A percentile compares a stretch with the other conserved stretches of the same genome.
Evolutionary conservation across 2,797 vertebrate genomes (phyloP).

Genomic region (Eleutherodactylus coqui): DNA sequence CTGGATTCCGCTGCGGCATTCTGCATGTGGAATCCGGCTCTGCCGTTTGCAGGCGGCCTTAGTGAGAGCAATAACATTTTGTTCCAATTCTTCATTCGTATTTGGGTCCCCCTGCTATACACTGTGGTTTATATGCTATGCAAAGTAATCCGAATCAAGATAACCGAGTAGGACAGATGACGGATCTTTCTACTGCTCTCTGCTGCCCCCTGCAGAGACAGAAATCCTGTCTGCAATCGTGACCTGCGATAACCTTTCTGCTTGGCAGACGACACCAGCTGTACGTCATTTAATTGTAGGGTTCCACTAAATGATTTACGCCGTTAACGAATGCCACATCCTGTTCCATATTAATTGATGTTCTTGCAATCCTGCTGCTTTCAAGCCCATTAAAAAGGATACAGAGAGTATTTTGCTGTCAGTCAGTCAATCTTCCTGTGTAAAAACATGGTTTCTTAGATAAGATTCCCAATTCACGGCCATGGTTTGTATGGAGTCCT

Average conservation of each 20-base stretch:
- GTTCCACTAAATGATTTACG: not conserved
- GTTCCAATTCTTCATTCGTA: no score
- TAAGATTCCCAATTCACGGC: not conserved
- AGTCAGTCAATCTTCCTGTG: no score
- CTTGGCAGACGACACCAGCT: not conserved
- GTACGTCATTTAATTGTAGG: not conserved
- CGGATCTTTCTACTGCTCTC: not conserved
- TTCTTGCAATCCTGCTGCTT: not conserved
- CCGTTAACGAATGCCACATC: conserved; percentile 7
- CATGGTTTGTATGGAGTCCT: not conserved
- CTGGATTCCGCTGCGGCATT: no score
- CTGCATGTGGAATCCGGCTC: no score
- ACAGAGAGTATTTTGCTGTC: not conserved
- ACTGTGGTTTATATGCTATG: no score
- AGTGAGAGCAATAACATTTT: no score
- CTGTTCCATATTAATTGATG: not conserved
- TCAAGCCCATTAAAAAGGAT: not conserved
- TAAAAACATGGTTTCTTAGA: not conserved
- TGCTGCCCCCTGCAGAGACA: conserved; percentile 3
- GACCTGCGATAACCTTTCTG: not conserved
- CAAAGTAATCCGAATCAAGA: not conserved
- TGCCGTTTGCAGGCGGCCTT: no score
- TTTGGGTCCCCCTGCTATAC: no score
- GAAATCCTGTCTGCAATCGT: not conserved
- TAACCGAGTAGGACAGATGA: not conserved